A percentile compares a stretch with the other conserved stretches of the same genome.
These are phyloP conservation scores for Trichoplax adhaerens DNA, from an alignment of 37 sponge, comb jelly and placozoan genomes.

Conservation along the genomic window DNA sequence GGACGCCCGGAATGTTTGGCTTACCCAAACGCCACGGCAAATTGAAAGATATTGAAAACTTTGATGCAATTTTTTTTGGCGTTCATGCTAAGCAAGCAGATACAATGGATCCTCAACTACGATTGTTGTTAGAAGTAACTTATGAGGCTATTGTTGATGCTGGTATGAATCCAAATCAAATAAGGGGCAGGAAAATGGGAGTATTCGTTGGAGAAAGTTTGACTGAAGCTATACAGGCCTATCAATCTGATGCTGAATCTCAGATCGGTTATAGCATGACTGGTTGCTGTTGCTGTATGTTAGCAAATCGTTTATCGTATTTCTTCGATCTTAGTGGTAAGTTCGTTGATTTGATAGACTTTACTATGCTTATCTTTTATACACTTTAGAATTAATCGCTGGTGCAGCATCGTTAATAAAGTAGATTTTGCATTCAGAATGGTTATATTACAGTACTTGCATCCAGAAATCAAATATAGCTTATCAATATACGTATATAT, in stretches of 20 bases:
- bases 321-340: conserved; percentile 20
- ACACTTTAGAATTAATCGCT: too few relatives aligned
- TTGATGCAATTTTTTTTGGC: conserved; percentile 32
- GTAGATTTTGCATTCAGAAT: too few relatives aligned
- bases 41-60: conserved; percentile 10
- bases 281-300: conserved; percentile 17
- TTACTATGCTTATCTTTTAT: too few relatives aligned
- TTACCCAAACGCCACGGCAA: conserved; percentile 17
- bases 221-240: conserved; percentile 18
- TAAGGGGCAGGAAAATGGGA: conserved; percentile 21
- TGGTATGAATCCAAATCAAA: conserved; percentile 15
- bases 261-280: conserved; percentile 13
- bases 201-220: conserved; percentile 21
- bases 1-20: conserved; percentile 17
- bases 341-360: too few relatives aligned
- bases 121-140: conserved; percentile 30
- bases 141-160: conserved; percentile 36
- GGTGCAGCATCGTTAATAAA: too few relatives aligned
- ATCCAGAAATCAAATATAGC: too few relatives aligned
- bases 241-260: background rate
- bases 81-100: conserved; percentile 22
- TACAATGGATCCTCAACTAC: conserved; percentile 38
- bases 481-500: too few relatives aligned
- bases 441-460: too few relatives aligned
- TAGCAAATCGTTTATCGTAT: conserved; percentile 18